A percentile compares a stretch with the other conserved stretches of the same genome.
phyloP scores from a whole-genome alignment of 1,140 invertebrate genomes.

The Diprion similis region DNA sequence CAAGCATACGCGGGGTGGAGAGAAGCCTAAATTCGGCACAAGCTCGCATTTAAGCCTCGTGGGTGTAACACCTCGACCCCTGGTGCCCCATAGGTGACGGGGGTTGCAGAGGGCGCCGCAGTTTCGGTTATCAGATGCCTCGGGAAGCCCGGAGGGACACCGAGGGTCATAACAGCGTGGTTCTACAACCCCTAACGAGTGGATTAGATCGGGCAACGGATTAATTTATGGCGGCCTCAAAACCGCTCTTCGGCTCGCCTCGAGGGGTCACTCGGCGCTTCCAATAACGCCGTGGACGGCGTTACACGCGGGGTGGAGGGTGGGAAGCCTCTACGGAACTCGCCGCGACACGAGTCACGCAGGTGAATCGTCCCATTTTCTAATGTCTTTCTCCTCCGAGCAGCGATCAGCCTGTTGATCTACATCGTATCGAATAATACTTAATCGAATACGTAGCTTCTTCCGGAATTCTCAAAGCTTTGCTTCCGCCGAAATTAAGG shows the following conservation, averaged over 20 bases:
- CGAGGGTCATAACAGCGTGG: constrained; percentile 5
- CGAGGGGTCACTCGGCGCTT: constrained; percentile 11
- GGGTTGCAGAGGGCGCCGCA: background rate
- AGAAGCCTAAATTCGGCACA: too few species aligned
- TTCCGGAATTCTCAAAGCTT: background rate
- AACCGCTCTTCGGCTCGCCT: constrained; percentile 16
- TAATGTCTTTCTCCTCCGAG: constrained; percentile 2
- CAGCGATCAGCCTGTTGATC: constrained; percentile 1
- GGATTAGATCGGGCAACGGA: constrained; percentile 35
- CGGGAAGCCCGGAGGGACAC: background rate
- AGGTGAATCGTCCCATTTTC: constrained; percentile 26
- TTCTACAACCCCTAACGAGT: constrained; percentile 31
- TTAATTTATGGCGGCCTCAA: constrained; percentile 32
- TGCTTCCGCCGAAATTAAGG: too few species aligned
- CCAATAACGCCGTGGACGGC: too few species aligned
- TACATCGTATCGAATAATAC: background rate
- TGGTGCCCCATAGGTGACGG: background rate
- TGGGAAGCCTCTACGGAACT: too few species aligned
- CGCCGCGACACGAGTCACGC: constrained; percentile 20
- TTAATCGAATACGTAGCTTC: background rate
- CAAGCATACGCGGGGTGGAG: too few species aligned
- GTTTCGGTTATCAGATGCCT: constrained; percentile 17
- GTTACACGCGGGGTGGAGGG: too few species aligned
- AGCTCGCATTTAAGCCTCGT: too few species aligned
- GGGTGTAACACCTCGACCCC: background rate